phyloP scores from a whole-genome alignment of 2,797 vertebrate species.

The Moxostoma hubbsi region DNA sequence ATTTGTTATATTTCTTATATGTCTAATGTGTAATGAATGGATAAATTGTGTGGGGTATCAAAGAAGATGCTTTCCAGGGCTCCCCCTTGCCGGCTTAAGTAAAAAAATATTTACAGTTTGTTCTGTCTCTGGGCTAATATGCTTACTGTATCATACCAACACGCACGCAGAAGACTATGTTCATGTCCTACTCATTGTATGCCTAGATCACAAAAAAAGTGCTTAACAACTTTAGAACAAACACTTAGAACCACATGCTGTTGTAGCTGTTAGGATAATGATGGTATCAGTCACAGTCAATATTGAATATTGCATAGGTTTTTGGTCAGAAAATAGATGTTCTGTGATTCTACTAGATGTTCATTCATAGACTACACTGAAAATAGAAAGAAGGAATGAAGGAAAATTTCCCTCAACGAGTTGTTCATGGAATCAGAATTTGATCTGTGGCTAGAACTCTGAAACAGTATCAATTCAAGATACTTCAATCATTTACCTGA shows the following conservation, averaged over 20 bases:
- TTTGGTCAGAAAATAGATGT: neutral
- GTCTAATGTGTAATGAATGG: neutral
- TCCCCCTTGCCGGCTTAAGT: too few relatives aligned
- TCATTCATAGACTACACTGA: neutral
- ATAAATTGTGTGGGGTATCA: conserved; percentile 49
- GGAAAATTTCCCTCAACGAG: neutral
- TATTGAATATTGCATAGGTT: too few relatives aligned
- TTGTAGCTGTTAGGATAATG: neutral
- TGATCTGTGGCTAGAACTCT: conserved; percentile 24
- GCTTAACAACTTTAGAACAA: neutral
- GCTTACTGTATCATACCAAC: conserved; percentile 2
- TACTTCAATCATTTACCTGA: conserved; percentile 9
- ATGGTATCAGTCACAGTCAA: neutral
- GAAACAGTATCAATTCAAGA: conserved; percentile 17
- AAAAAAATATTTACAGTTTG: neutral
- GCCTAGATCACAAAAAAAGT: neutral
- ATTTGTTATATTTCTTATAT: too few relatives aligned
- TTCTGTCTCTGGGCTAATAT: conserved; percentile 12
- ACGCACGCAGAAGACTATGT: conserved; percentile 8
- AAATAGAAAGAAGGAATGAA: neutral
- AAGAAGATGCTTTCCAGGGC: neutral
- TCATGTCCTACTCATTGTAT: neutral
- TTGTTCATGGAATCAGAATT: neutral
- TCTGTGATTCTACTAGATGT: conserved; percentile 9
- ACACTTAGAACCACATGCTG: neutral